Conservation (phyloP, 2,113 vertebrate species). For the Malurus elegans region DNA sequence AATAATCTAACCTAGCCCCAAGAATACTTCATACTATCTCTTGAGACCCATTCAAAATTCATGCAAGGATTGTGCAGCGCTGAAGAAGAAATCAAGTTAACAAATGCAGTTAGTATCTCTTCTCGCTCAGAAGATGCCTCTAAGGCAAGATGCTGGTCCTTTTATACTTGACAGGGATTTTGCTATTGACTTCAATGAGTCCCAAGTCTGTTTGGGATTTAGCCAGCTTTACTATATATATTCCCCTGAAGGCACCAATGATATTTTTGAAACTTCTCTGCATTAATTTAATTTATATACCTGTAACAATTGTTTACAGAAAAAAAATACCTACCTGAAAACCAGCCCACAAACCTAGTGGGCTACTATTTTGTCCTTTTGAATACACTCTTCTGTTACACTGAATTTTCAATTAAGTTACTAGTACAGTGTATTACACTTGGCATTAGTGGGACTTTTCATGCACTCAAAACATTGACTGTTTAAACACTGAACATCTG, state of each 20-base stretch:
- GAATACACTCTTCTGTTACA: background rate
- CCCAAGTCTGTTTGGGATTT: background rate
- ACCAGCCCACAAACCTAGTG: background rate
- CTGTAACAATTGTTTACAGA: background rate
- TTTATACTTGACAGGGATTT: background rate
- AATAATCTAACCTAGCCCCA: background rate
- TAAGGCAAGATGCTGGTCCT: background rate
- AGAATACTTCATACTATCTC: background rate
- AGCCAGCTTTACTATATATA: background rate
- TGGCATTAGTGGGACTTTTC: background rate
- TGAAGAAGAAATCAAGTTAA: background rate
- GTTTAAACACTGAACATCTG: background rate
- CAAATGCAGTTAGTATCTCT: background rate
- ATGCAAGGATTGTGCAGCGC: background rate
- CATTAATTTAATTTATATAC: background rate
- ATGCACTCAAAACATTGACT: rapidly evolving
- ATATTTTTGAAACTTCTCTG: background rate
- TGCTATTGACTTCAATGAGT: background rate
- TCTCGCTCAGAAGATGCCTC: background rate
- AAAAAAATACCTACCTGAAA: background rate
- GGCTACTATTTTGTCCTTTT: background rate
- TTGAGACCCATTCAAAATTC: background rate
- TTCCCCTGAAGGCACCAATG: background rate
- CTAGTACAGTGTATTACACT: background rate
- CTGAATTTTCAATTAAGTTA: background rate